Base-by-base conservation (phyloP, 1,140 invertebrate species). In the Watersipora subatra region DNA sequence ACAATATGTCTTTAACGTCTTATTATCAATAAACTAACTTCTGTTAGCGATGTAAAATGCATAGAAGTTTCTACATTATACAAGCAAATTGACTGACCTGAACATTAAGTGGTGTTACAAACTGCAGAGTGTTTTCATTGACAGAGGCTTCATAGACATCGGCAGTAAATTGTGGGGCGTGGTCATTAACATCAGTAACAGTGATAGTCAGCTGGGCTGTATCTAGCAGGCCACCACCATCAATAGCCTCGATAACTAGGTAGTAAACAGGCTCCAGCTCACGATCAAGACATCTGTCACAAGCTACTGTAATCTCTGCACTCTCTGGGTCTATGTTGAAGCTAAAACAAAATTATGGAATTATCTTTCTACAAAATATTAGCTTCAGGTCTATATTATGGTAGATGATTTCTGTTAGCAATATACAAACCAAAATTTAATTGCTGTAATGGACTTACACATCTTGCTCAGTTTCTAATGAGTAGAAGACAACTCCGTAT, bases 401-500 rank as follows among this genome's bases (percentile, higher is more conserved):
- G n/a, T n/a, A n/a, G n/a, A n/a, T n/a, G n/a, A n/a, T n/a, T n/a
- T n/a, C n/a, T n/a, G n/a, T n/a, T n/a, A n/a, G n/a, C n/a, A n/a
- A n/a, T n/a, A n/a, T n/a, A n/a, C n/a, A n/a, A n/a, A n/a, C n/a
- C n/a, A n/a, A n/a, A n/a, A n/a, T n/a, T n/a, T n/a, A n/a, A n/a
- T n/a, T n/a, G n/a, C n/a, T n/a, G n/a, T n/a, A n/a, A n/a, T n/a
- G n/a, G n/a, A n/a, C n/a, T n/a, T n/a, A n/a, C n/a, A n/a, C n/a
- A n/a, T n/a, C n/a, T n/a, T n/a, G n/a, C n/a, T n/a, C n/a, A n/a
- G n/a, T n/a, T n/a, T n/a, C n/a, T n/a, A n/a, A n/a, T n/a, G n/a
- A n/a, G 65, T 74, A 76, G 24, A 30, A 69, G 27, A 76, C 62
- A 2, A 56, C 58, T 64, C 73, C 73, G 68, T 62, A 71, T 7